Base-by-base conservation (phyloP, 2,888 invertebrate species). In the Elgonia sp. region DNA sequence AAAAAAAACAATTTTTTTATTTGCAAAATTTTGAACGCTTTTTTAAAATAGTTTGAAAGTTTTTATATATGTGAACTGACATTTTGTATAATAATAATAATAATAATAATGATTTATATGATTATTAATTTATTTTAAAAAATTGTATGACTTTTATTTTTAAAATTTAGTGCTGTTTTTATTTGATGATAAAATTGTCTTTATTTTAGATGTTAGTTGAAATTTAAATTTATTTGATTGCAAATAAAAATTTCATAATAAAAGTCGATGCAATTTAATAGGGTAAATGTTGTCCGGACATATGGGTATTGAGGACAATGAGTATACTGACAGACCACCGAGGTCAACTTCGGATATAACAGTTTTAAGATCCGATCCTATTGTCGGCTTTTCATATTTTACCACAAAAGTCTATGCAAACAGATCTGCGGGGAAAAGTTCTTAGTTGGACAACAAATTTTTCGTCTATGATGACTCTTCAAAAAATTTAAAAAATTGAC, bases 311-410 rank as follows among this genome's bases (percentile, higher is more conserved):
- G 55, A 73, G 81, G 81, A 42, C 73, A 65, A 72, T 69, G 8
- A 69, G 60, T 57, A 20, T 57, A 39, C 62, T 53, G 50, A 50
- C 29, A 63, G 29, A 50, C 69, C 40, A 18, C 12, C 73, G 53
- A 82, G 81, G 81, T 82, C 81, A 82, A 16, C 73, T 65, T 82
- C 40, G 63, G 50, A 53, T 72, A 62, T 81, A 81, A 81, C 70
- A 81, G 62, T 29, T 73, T 82, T 80, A 73, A 73, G 73, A 82
- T 82, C 50, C 65, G 63, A 82, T 82, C 73, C 81, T 82, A 82
- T 82, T 82, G 81, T 82, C 81, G 65, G 73, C 72, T 73, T 82
- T 82, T 65, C 63, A 81, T 72, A 81, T 72, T 72, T 14, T 39
- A 72, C 63, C 53, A 50, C 62, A 46, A 37, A 79, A 67, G 53